These are phyloP conservation scores for Salticus scenicus DNA, from an alignment of 2,888 invertebrate species.

Conservation along the genomic window DNA sequence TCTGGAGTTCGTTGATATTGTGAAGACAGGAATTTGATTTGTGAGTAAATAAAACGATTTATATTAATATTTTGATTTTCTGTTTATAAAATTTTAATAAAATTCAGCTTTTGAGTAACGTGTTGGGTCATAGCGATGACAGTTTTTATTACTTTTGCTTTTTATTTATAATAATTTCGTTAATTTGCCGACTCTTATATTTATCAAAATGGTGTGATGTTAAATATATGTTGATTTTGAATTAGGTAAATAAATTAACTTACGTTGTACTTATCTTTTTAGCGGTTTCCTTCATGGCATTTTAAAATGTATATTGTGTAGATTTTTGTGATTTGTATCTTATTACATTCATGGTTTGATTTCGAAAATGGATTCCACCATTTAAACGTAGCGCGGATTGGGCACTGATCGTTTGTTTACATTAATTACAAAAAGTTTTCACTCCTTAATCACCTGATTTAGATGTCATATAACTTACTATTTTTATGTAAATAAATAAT, in stretches of 20 bases:
- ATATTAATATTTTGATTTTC: constrained; percentile 4
- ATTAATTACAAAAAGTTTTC: too few species aligned
- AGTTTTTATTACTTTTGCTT: too few species aligned
- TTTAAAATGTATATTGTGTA: too few species aligned
- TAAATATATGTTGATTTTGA: background rate
- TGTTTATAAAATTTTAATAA: background rate
- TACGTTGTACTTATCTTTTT: too few species aligned
- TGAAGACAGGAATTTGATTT: constrained; percentile 17
- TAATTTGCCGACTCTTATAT: constrained; percentile 30
- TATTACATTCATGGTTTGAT: too few species aligned
- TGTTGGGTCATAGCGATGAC: background rate
- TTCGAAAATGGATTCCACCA: too few species aligned
- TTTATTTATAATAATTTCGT: background rate
- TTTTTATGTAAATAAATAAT: background rate
- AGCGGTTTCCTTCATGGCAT: too few species aligned
- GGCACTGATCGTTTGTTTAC: background rate
- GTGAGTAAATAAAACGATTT: constrained; percentile 41
- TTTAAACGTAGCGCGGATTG: constrained; percentile 2
- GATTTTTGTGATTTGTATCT: too few species aligned
- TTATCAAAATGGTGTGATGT: constrained; percentile 60
- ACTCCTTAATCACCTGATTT: too few species aligned
- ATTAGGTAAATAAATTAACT: too few species aligned
- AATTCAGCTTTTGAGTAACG: background rate
- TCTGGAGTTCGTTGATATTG: constrained; percentile 60
- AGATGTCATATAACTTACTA: too few species aligned